Percentiles rank a stretch among this genome's conserved stretches.
phyloP scores from a whole-genome alignment of 2,888 invertebrate genomes.

The Trisateles emortualis region DNA sequence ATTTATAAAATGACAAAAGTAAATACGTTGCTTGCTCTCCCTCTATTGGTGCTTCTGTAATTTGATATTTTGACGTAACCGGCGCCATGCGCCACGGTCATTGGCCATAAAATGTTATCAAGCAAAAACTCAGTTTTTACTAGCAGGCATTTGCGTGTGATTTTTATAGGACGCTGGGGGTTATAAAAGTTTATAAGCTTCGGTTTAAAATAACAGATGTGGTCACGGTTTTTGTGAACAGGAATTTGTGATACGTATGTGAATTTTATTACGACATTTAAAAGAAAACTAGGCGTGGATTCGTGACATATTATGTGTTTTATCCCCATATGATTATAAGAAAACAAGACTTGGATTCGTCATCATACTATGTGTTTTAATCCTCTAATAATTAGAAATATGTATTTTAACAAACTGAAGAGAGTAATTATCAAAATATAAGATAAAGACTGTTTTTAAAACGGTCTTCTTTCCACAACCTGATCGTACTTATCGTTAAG shows the following conservation, averaged over 20 bases:
- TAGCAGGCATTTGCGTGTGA: conserved; percentile 39
- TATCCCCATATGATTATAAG: no score
- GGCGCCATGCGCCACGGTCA: conserved; percentile 49
- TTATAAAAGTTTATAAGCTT: conserved; percentile 40
- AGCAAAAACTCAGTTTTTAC: conserved; percentile 42
- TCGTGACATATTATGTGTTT: no score
- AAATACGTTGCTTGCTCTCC: no score
- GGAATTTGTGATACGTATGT: conserved; percentile 4
- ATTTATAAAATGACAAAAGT: no score
- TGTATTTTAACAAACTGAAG: no score
- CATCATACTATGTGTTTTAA: no score
- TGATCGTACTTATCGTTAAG: no score
- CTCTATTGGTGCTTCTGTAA: conserved; percentile 19
- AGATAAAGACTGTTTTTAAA: no score
- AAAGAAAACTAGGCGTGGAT: background rate
- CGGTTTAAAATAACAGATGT: conserved; percentile 29
- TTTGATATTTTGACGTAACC: conserved; percentile 45
- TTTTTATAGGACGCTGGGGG: conserved; percentile 38
- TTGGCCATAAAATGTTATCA: conserved; percentile 46
- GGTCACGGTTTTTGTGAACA: conserved; percentile 12
- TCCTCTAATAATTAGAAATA: no score
- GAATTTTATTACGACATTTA: background rate
- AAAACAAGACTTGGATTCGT: no score
- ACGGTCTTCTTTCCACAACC: no score
- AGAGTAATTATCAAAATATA: no score